These are phyloP conservation scores for Volucella zonaria DNA, from an alignment of 2,888 invertebrate species.

Conservation along the genomic window DNA sequence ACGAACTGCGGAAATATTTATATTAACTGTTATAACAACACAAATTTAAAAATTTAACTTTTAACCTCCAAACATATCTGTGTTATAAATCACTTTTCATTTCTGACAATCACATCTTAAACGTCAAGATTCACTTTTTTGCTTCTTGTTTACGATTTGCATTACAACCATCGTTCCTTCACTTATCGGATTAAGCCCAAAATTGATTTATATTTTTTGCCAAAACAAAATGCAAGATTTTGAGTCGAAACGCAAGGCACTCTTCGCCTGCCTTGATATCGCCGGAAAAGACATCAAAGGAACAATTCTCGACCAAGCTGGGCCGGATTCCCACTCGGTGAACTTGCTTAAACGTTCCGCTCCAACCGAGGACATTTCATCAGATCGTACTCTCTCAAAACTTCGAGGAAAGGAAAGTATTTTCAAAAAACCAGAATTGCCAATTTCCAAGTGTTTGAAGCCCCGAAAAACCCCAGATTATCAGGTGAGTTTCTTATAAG, in stretches of 20 bases:
- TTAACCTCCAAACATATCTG: background rate
- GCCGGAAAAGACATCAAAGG: slow-evolving; percentile 85
- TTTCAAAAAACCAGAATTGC: slow-evolving; percentile 89
- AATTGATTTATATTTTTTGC: background rate
- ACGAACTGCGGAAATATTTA: too few species aligned
- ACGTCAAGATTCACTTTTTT: slow-evolving; percentile 4
- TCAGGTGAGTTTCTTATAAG: slow-evolving; percentile 78
- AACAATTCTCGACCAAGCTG: slow-evolving; percentile 80
- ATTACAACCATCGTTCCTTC: background rate
- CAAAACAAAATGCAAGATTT: slow-evolving; percentile 82
- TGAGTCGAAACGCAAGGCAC: slow-evolving; percentile 86
- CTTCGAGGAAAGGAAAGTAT: slow-evolving; percentile 87
- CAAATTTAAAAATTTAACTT: background rate
- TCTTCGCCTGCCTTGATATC: slow-evolving; percentile 87
- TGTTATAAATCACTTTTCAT: background rate
- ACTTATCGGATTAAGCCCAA: background rate
- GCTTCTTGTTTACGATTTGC: slow-evolving; percentile 10
- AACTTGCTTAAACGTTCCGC: slow-evolving; percentile 82
- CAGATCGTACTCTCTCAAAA: slow-evolving; percentile 76
- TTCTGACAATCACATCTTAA: background rate
- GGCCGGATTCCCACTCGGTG: slow-evolving; percentile 75
- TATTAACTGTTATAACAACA: background rate
- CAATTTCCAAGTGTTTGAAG: slow-evolving; percentile 85
- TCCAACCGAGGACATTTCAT: slow-evolving; percentile 68
- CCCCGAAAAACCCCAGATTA: slow-evolving; percentile 83